These are phyloP conservation scores for Halictus quadricinctus DNA, from an alignment of 2,888 invertebrate species.

Conservation along the genomic window DNA sequence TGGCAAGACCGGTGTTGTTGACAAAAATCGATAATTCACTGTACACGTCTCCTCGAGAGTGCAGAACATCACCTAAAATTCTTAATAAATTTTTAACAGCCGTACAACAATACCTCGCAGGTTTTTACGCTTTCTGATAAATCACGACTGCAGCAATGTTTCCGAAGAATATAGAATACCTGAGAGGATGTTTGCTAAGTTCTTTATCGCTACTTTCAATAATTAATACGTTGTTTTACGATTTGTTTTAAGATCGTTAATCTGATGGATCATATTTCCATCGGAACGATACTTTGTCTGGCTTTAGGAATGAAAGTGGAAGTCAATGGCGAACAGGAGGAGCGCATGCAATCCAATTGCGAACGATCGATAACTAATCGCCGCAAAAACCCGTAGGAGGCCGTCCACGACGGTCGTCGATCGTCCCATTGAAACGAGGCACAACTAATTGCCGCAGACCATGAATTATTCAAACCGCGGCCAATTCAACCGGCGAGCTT, in stretches of 20 bases:
- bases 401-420: constrained; percentile 34
- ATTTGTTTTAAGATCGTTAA: neutral
- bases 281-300: neutral
- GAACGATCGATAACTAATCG: constrained; percentile 43
- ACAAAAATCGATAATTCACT: too few species aligned
- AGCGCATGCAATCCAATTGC: constrained; percentile 19
- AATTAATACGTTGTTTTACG: neutral
- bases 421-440: constrained; percentile 41
- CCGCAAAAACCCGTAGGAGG: constrained; percentile 36
- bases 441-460: constrained; percentile 50
- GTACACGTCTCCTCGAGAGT: too few species aligned
- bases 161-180: neutral
- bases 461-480: constrained; percentile 44
- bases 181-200: neutral
- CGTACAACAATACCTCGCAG: too few species aligned
- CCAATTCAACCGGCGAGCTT: constrained; percentile 30
- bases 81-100: too few species aligned
- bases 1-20: too few species aligned
- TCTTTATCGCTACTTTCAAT: neutral
- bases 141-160: neutral
- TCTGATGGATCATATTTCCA: neutral
- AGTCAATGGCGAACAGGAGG: neutral
- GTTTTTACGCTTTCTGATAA: neutral
- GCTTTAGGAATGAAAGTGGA: neutral
- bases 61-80: too few species aligned